Conservation (phyloP, 2,797 vertebrate genomes). For the Enteromius treurensis region DNA sequence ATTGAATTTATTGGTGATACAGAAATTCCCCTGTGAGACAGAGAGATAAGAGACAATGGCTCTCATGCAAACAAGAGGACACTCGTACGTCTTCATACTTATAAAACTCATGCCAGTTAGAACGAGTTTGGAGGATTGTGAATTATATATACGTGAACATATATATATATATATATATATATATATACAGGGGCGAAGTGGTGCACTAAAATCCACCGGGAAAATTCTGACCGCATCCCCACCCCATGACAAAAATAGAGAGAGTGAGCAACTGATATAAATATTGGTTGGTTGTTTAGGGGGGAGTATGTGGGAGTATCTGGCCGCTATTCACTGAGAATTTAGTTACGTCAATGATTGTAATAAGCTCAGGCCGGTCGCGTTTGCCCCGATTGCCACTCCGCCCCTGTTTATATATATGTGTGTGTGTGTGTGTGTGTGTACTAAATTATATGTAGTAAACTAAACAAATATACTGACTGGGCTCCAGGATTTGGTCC, state of each 20-base stretch:
- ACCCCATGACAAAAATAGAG: too few relatives aligned
- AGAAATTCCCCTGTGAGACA: conserved; percentile 44
- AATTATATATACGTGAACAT: neutral
- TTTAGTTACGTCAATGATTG: too few relatives aligned
- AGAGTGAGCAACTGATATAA: too few relatives aligned
- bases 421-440: neutral
- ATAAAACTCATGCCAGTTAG: conserved; percentile 7
- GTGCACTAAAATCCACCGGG: too few relatives aligned
- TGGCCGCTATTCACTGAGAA: too few relatives aligned
- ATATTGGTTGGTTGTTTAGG: too few relatives aligned
- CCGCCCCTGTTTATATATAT: neutral
- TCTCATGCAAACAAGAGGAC: conserved; percentile 26
- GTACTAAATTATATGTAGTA: neutral
- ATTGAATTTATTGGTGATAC: conserved; percentile 39
- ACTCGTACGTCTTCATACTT: conserved; percentile 10
- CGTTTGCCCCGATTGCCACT: too few relatives aligned
- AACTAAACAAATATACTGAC: neutral
- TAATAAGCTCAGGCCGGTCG: too few relatives aligned
- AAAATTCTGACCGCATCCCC: too few relatives aligned
- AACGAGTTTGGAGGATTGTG: conserved; percentile 12
- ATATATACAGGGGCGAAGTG: neutral
- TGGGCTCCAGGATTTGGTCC: neutral
- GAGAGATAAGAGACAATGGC: conserved; percentile 42
- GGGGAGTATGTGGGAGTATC: too few relatives aligned
- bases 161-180: neutral